Evolutionary conservation across 2,113 vertebrate species (phyloP), one percentile per base, ranked within the genome.

Genomic region (Apeltes quadracus): DNA sequence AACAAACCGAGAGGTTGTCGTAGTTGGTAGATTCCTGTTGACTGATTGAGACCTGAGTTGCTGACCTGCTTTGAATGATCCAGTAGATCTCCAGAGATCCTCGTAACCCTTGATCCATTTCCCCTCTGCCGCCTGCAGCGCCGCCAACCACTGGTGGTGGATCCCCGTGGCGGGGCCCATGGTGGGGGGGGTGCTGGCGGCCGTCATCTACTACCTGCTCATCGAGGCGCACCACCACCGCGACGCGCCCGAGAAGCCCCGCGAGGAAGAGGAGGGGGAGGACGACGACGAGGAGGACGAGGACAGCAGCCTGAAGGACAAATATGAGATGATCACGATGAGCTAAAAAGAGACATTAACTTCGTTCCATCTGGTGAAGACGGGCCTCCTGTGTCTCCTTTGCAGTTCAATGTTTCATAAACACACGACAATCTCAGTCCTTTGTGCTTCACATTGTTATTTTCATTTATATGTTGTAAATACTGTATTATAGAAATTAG

Each of bases 61-160:
- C n/a, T 53, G 74, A 75, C 57, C n/a, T n/a, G n/a, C n/a, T n/a
- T n/a, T n/a, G n/a, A n/a, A 36, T 3, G 29, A 14, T 20, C n/a
- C 16, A 7, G 90, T 89, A 87, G 48, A 62, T 43, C 68, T 14
- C 2, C 54, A 22, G 59, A 65, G 16, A 43, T 56, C 4, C 8
- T 3, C 79, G 46, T 44, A 18, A 63, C 36, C 69, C 38, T 41
- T 29, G 32, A 34, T 70, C 18, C 25, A 23, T 32, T 34, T 29
- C 15, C 15, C 1, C 87, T 25, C 8, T 25, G 50, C 14, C 14
- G 50, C 11, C 86, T 16, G 10, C 93, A 99, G 97, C 78, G 95
- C 93, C 58, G 96, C 94, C 58, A 93, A 93, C 79, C 66, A 96
- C 82, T 99, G 96, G 95, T 99, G 97, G 97, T 99, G 97, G 97